Conservation (phyloP, 2,797 vertebrate species). For the Rhabdomys pumilio region DNA sequence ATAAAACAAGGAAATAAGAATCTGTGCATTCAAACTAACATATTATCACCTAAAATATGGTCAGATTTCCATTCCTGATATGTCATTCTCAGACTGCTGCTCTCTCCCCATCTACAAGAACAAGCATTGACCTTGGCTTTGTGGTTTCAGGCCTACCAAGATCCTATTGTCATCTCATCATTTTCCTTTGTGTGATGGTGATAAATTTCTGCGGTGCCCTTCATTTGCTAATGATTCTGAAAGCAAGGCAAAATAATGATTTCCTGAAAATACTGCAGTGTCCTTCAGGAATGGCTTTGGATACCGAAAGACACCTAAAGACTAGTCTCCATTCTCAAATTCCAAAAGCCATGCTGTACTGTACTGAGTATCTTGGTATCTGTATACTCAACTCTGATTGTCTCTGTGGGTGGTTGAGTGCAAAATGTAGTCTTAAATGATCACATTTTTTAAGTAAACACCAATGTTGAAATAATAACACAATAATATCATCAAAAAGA, state of each 20-base stretch:
- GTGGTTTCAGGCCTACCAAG: neutral
- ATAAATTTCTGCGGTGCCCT: neutral
- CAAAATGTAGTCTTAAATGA: neutral
- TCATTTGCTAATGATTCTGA: neutral
- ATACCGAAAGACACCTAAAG: neutral
- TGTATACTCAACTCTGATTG: conserved; percentile 6
- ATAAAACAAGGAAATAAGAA: neutral
- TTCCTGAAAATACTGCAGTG: conserved; percentile 9
- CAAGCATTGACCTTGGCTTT: neutral
- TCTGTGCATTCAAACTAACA: neutral
- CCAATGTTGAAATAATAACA: neutral
- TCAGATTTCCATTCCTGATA: neutral
- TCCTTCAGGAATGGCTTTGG: neutral
- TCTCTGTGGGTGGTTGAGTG: neutral
- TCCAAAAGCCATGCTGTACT: conserved; percentile 2
- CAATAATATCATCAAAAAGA: neutral
- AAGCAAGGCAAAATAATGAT: conserved; percentile 35
- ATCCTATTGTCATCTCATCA: neutral
- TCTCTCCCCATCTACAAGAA: neutral
- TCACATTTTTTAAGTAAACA: conserved; percentile 4
- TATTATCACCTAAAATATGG: neutral
- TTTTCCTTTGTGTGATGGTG: neutral
- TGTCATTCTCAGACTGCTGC: neutral
- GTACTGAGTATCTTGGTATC: neutral
- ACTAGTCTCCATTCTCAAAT: neutral